These are phyloP conservation scores for Sebastes nivosus DNA, from an alignment of 2,797 vertebrate species.

Conservation along the genomic window DNA sequence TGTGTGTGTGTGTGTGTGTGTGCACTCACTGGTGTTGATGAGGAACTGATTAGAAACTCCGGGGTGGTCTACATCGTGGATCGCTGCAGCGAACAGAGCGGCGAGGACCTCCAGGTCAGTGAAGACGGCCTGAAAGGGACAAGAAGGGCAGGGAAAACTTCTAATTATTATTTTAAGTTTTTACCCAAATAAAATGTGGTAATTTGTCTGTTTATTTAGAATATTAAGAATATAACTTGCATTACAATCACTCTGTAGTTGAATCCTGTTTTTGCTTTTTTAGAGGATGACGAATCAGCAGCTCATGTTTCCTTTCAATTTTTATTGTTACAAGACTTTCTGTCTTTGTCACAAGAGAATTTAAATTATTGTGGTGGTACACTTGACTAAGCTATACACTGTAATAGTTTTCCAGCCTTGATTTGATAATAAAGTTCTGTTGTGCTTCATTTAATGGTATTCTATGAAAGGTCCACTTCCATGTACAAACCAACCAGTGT, in stretches of 20 bases:
- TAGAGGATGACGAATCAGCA: background rate
- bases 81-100: conserved; percentile 89
- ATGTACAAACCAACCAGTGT: background rate
- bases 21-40: conserved; percentile 89
- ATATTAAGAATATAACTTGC: background rate
- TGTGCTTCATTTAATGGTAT: too few species aligned
- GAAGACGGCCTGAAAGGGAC: conserved; percentile 83
- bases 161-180: background rate
- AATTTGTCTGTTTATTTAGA: background rate
- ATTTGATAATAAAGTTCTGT: background rate
- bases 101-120: conserved; percentile 90
- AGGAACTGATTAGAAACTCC: conserved; percentile 92
- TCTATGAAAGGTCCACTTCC: too few species aligned
- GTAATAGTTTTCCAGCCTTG: background rate
- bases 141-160: background rate
- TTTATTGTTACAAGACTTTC: background rate
- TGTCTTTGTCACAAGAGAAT: background rate
- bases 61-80: conserved; percentile 90
- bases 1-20: background rate
- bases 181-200: background rate
- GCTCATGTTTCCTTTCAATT: background rate
- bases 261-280: background rate
- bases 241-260: background rate
- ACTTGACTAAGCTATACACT: background rate
- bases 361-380: rapidly evolving